Evolutionary conservation across 2,888 invertebrate species (phyloP).

Genomic region (Apoda limacodes): DNA sequence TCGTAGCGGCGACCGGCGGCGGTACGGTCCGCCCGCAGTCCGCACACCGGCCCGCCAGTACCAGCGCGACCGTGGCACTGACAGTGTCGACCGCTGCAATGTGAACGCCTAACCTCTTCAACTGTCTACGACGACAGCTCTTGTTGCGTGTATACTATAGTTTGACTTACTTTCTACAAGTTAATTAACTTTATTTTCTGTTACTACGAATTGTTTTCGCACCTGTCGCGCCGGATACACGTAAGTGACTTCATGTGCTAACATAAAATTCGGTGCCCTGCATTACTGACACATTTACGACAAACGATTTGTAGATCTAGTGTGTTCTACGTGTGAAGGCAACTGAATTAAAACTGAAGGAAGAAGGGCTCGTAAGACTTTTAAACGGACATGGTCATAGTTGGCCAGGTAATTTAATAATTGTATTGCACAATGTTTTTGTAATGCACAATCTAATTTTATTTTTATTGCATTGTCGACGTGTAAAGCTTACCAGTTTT

Average conservation of each 20-base stretch:
- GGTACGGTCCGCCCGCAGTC: conserved; percentile 17
- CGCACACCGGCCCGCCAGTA: conserved; percentile 36
- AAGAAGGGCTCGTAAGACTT: conserved; percentile 26
- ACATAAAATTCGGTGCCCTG: conserved; percentile 39
- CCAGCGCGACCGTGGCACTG: conserved; percentile 62
- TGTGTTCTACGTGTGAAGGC: conserved; percentile 31
- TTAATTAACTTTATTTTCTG: conserved; percentile 48
- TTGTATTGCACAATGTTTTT: too few species aligned
- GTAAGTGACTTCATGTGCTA: conserved; percentile 58
- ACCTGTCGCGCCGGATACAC: conserved; percentile 36
- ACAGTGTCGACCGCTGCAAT: conserved; percentile 65
- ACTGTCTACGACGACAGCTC: conserved; percentile 64
- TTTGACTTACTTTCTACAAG: conserved; percentile 36
- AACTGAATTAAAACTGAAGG: conserved; percentile 33
- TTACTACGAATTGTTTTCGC: conserved; percentile 28
- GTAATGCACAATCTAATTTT: too few species aligned
- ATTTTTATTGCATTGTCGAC: too few species aligned
- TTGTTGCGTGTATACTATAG: conserved; percentile 43
- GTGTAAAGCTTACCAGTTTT: too few species aligned
- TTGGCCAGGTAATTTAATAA: conserved; percentile 41
- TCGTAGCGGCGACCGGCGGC: conserved; percentile 20
- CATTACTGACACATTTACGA: conserved; percentile 40
- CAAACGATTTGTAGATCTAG: conserved; percentile 30
- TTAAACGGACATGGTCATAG: conserved; percentile 40
- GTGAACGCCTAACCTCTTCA: conserved; percentile 57